Percentiles rank a stretch among this genome's conserved stretches.
Evolutionary conservation across 2,113 vertebrate genomes (phyloP).

Genomic region (Epinephelus moara): DNA sequence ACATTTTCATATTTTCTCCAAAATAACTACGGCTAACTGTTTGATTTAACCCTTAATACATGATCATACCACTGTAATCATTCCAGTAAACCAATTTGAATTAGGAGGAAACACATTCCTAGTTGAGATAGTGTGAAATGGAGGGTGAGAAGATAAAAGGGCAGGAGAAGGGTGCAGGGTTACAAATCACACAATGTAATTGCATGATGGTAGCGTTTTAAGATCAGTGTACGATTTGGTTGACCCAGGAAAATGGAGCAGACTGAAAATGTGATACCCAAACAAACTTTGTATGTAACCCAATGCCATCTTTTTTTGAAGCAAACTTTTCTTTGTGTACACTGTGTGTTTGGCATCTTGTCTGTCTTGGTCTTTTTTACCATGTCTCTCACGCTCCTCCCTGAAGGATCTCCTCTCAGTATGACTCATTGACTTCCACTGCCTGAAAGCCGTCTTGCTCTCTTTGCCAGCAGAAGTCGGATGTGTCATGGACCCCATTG

Average conservation of each 20-base stretch:
- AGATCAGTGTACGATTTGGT: not conserved
- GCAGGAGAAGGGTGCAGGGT: not conserved
- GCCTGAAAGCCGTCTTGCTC: constrained; percentile 73
- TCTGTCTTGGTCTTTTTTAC: constrained; percentile 54
- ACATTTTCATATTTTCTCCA: no score
- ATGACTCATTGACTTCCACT: constrained; percentile 70
- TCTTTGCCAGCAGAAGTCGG: constrained; percentile 79
- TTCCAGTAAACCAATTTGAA: no score
- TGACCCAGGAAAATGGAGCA: not conserved
- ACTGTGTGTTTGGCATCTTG: constrained; percentile 43
- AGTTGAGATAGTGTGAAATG: not conserved
- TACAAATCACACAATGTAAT: constrained; percentile 2
- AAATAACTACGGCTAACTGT: no score
- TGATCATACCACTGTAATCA: no score
- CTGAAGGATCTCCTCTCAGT: constrained; percentile 66
- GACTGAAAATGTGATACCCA: constrained; percentile 8
- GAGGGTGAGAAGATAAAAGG: not conserved
- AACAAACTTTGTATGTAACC: constrained; percentile 7
- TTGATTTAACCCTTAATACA: no score
- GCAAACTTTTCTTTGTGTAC: constrained; percentile 3
- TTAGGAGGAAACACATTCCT: not conserved
- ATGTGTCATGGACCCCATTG: constrained; percentile 81
- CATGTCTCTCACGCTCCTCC: constrained; percentile 56
- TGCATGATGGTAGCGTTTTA: not conserved
- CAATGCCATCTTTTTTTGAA: constrained; percentile 18